These are phyloP conservation scores for Odontesthes bonariensis DNA, from an alignment of 2,113 vertebrate species.

Conservation along the genomic window DNA sequence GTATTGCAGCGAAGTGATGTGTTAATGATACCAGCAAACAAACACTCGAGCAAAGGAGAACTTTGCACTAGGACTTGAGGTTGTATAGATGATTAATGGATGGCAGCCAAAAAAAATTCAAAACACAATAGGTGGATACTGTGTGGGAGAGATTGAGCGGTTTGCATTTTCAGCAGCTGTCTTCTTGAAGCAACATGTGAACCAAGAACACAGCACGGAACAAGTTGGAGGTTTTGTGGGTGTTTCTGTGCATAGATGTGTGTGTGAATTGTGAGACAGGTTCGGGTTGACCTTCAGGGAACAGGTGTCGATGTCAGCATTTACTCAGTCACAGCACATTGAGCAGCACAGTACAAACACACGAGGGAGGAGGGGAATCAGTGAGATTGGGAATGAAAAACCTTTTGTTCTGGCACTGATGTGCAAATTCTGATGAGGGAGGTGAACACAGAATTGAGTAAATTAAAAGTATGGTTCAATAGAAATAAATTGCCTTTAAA, in stretches of 20 bases:
- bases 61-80: conserved; percentile 43
- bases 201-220: not conserved
- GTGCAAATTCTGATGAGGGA: too few species aligned
- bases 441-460: too few species aligned
- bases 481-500: too few species aligned
- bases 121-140: conserved; percentile 44
- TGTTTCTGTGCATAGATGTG: conserved; percentile 13
- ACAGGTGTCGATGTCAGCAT: conserved; percentile 75
- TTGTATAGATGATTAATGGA: conserved; percentile 65
- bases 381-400: conserved; percentile 1
- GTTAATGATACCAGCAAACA: conserved; percentile 73
- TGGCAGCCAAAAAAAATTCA: conserved; percentile 48
- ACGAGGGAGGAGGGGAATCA: conserved; percentile 18
- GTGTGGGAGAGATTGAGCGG: conserved; percentile 42
- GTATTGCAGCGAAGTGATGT: conserved; percentile 43
- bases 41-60: conserved; percentile 58
- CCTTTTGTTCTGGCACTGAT: not conserved
- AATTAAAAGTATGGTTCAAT: too few species aligned
- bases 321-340: conserved; percentile 71
- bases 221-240: conserved; percentile 14
- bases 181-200: conserved; percentile 18
- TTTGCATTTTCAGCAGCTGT: conserved; percentile 8
- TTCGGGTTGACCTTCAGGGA: conserved; percentile 72
- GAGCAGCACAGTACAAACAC: conserved; percentile 71
- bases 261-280: conserved; percentile 24